These are phyloP conservation scores for Cotesia glomerata DNA, from an alignment of 1,140 invertebrate species.

Conservation along the genomic window DNA sequence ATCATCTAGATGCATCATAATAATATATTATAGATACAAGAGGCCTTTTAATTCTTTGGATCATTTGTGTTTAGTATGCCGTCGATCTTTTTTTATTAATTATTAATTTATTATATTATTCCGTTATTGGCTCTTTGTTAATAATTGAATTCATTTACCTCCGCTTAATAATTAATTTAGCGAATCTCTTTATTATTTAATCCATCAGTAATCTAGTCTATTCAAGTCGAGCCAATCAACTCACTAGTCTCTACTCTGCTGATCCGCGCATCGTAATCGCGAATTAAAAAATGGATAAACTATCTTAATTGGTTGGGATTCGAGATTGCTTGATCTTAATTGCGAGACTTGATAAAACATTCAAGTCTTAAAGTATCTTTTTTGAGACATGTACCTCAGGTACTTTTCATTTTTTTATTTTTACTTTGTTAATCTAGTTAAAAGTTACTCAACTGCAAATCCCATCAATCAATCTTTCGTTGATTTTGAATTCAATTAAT, in stretches of 20 bases:
- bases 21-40: no score
- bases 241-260: not conserved
- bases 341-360: slow-evolving; percentile 43
- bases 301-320: slow-evolving; percentile 46
- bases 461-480: no score
- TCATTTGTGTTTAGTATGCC: no score
- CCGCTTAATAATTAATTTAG: not conserved
- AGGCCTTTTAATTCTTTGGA: no score
- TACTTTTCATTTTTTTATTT: slow-evolving; percentile 1
- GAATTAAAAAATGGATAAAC: slow-evolving; percentile 42
- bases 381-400: not conserved
- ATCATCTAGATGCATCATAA: not conserved
- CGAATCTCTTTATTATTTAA: not conserved
- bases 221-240: not conserved
- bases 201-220: not conserved
- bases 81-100: no score
- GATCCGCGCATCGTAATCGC: not conserved
- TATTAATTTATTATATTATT: no score
- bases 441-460: no score
- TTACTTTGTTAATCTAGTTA: not conserved
- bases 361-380: not conserved
- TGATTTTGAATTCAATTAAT: no score
- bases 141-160: no score
- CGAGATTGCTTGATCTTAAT: slow-evolving; percentile 48
- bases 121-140: no score